Base-by-base conservation (phyloP, 2,113 vertebrate species). In the Gila orcuttii region DNA sequence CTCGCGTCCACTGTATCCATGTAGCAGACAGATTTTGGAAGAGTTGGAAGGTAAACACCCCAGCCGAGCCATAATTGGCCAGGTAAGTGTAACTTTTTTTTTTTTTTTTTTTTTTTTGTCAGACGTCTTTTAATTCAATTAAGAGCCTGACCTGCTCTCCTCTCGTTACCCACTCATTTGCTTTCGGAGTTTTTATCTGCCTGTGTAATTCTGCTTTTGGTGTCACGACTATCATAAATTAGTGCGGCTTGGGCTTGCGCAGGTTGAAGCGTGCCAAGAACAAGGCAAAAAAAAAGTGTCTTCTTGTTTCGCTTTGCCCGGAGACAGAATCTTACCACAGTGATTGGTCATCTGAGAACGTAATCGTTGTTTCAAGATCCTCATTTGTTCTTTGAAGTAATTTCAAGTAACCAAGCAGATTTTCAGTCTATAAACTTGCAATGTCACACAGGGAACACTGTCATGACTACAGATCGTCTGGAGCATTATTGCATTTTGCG, bases 51-150 rank as follows among this genome's bases (percentile, higher is more conserved):
- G 91, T 96, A 97, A 97, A 97, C 96, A 97, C 94, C 95, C 95
- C 93, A 93, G 94, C 94, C 93, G 94, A 93, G 92, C 94, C 94
- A 92, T 96, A 96, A 97, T 96, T 96, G 95, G 95, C 95, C 96
- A 97, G 96, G 96, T 97, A 96, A 96, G 95, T 95, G 92, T 93
- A 89, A 89, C 91, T 42, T 42, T 87, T 80, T 85, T 82, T 39
- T 42, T 42, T 85, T 82, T 39, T 42, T 42, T 1, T 88, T 83
- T 84, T 84, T 89, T 84, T 88, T 57, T 94, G 94, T 96, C 94
- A 94, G 94, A 94, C 92, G 90, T 94, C 94, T 97, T 97, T 98
- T 99, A 98, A 98, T 99, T 99, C 96, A 98, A 97, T 99, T 98
- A 99, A 95, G 95, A 93, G 91, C 94, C 94, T 94, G 95, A 96